These are phyloP conservation scores for Thryonomys swinderianus DNA, from an alignment of 2,113 vertebrate species.

Conservation along the genomic window DNA sequence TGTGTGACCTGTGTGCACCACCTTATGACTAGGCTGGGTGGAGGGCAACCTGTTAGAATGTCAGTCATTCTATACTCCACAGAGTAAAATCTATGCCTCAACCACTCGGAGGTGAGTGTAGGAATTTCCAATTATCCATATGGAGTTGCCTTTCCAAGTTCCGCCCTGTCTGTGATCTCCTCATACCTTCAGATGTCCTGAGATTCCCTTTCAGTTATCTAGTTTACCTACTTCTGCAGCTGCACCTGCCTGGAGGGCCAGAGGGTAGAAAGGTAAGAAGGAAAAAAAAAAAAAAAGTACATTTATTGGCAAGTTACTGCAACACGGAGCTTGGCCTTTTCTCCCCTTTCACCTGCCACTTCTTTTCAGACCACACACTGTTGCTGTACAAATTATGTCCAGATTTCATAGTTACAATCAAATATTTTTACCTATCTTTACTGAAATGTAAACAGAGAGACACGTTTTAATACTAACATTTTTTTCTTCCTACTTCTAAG, in stretches of 20 bases:
- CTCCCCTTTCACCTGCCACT: background rate
- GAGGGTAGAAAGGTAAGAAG: background rate
- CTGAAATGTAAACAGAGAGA: background rate
- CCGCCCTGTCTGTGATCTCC: background rate
- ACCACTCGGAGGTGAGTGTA: background rate
- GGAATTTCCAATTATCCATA: background rate
- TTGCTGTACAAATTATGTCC: background rate
- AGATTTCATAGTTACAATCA: background rate
- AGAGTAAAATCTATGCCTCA: background rate
- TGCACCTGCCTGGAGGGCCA: background rate
- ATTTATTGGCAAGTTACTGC: background rate
- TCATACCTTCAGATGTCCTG: background rate
- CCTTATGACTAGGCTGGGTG: background rate
- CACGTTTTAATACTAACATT: constrained; percentile 11
- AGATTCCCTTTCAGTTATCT: background rate
- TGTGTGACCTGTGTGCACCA: background rate
- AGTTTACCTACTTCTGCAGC: background rate
- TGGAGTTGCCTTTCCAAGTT: background rate
- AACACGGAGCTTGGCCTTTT: background rate
- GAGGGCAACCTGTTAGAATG: background rate
- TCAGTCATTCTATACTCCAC: background rate
- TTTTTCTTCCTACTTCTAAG: background rate
- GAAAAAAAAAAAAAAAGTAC: background rate
- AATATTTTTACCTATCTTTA: background rate
- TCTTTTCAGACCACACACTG: background rate